Percentiles rank a stretch among this genome's conserved stretches.
Evolutionary conservation across 2,113 vertebrate genomes (phyloP).

Genomic region (Dasyurus viverrinus): DNA sequence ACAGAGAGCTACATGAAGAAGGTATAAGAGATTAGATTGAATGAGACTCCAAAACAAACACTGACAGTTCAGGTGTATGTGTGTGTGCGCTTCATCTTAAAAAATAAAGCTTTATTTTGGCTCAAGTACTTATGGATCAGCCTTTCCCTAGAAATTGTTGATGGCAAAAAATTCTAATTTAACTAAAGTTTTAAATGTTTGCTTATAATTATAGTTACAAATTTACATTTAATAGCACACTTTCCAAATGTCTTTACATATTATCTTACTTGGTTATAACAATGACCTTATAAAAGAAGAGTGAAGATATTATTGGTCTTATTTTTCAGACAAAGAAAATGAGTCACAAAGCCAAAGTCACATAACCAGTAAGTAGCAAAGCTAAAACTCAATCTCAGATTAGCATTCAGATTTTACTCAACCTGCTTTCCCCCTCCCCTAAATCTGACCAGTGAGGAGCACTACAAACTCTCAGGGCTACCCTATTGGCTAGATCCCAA

Average conservation of each 20-base stretch:
- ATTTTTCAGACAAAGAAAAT: not conserved
- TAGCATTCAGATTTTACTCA: not conserved
- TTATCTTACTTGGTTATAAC: not conserved
- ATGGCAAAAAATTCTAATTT: conserved; percentile 71
- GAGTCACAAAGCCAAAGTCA: not conserved
- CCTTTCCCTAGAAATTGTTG: conserved; percentile 70
- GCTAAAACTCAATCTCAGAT: not conserved
- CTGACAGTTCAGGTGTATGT: not conserved
- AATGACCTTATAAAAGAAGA: not conserved
- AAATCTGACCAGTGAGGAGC: conserved; percentile 18
- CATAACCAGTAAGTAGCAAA: not conserved
- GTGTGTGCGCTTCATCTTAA: not conserved
- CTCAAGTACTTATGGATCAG: conserved; percentile 53
- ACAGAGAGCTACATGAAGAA: not conserved
- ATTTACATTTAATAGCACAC: not conserved
- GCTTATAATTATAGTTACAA: conserved; percentile 69
- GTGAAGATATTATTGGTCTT: not conserved
- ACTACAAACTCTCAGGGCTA: conserved; percentile 44
- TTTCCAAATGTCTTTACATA: not conserved
- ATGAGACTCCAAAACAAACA: conserved; percentile 24
- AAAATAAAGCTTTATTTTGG: conserved; percentile 43
- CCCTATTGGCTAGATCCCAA: conserved; percentile 29
- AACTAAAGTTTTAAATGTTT: conserved; percentile 36
- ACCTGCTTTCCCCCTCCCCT: not conserved
- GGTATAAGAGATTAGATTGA: not conserved